These are phyloP conservation scores for Drosophila oshimai DNA, from an alignment of 1,140 invertebrate genomes.

Conservation along the genomic window DNA sequence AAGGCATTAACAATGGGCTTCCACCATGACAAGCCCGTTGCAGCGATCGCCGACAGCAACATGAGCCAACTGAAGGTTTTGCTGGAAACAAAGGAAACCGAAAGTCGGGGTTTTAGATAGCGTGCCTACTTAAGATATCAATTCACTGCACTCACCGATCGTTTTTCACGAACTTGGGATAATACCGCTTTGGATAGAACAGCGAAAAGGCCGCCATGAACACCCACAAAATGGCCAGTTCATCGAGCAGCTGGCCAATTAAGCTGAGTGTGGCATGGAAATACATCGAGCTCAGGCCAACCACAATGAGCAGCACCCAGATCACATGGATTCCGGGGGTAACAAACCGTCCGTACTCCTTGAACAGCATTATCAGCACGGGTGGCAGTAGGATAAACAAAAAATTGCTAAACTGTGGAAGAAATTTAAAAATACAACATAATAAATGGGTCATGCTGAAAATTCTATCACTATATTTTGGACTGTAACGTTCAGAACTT, in stretches of 20 bases:
- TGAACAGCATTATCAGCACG: slow-evolving; percentile 89
- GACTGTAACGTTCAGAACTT: background rate
- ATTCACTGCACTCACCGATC: slow-evolving; percentile 84
- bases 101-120: slow-evolving; percentile 17
- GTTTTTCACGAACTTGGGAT: slow-evolving; percentile 86
- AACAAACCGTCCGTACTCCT: slow-evolving; percentile 88
- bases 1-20: slow-evolving; percentile 91
- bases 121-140: background rate
- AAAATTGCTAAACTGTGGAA: slow-evolving; percentile 89
- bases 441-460: too few relatives aligned
- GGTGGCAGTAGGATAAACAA: slow-evolving; percentile 91
- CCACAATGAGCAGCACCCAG: slow-evolving; percentile 89
- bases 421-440: background rate
- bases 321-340: slow-evolving; percentile 90
- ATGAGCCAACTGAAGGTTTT: slow-evolving; percentile 84
- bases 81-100: slow-evolving; percentile 78
- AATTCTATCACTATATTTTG: background rate
- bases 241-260: slow-evolving; percentile 90
- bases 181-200: slow-evolving; percentile 88
- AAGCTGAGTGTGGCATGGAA: slow-evolving; percentile 92
- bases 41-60: slow-evolving; percentile 85
- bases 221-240: slow-evolving; percentile 91
- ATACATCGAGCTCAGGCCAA: slow-evolving; percentile 91
- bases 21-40: slow-evolving; percentile 87
- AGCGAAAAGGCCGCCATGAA: slow-evolving; percentile 89